Conservation (phyloP, 2,888 invertebrate genomes). For the Anarsia innoxiella region DNA sequence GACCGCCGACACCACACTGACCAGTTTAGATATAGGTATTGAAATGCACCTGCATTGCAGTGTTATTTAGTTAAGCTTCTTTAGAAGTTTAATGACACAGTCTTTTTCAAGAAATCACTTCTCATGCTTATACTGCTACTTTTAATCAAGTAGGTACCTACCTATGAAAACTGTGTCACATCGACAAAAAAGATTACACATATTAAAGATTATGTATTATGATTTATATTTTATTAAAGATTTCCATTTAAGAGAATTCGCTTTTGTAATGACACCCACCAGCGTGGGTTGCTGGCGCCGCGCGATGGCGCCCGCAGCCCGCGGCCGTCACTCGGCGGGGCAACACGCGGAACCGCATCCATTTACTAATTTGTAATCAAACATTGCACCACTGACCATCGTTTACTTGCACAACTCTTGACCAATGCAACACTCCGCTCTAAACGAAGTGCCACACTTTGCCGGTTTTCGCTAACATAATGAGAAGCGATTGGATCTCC, state of each 20-base stretch:
- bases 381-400: conserved; percentile 37
- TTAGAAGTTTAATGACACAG: not conserved
- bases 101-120: no score
- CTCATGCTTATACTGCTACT: no score
- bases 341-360: conserved; percentile 31
- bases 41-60: not conserved
- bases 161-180: no score
- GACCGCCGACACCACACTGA: no score
- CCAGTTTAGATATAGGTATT: not conserved
- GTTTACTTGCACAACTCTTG: conserved; percentile 46
- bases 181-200: no score
- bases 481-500: conserved; percentile 20
- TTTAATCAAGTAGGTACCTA: no score
- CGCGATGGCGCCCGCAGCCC: not conserved
- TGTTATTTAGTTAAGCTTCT: not conserved
- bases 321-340: conserved; percentile 7
- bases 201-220: no score
- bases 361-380: conserved; percentile 29
- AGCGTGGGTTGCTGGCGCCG: conserved; percentile 14
- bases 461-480: conserved; percentile 26
- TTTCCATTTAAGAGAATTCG: not conserved
- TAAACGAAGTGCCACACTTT: conserved; percentile 30
- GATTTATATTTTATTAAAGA: not conserved
- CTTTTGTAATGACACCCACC: conserved; percentile 32
- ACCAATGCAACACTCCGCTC: conserved; percentile 26